Evolutionary conservation across 1,140 invertebrate species (phyloP).

Genomic region (Lasaia peninsularis): DNA sequence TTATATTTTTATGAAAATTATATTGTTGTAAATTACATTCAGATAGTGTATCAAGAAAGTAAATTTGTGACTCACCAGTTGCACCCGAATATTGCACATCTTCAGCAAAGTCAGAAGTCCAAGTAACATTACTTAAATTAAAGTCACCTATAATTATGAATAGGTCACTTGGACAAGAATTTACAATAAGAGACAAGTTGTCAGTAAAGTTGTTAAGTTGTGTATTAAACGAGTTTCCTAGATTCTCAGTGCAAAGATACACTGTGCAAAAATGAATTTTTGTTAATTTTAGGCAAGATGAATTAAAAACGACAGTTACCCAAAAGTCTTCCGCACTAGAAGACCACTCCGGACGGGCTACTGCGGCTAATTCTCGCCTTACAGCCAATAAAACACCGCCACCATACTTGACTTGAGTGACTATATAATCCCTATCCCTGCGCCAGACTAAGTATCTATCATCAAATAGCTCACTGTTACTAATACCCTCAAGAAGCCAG

Average conservation of each 20-base stretch:
- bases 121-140: constrained; percentile 1
- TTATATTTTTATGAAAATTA: constrained; percentile 15
- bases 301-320: not conserved
- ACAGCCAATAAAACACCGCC: not conserved
- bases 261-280: not conserved
- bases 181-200: not conserved
- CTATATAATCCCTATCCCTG: constrained; percentile 2
- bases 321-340: not conserved
- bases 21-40: constrained; percentile 17
- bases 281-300: not conserved
- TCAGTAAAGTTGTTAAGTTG: constrained; percentile 5
- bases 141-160: constrained; percentile 7
- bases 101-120: not conserved
- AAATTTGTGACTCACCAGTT: constrained; percentile 3
- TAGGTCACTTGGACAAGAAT: constrained; percentile 1
- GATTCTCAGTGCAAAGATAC: not conserved
- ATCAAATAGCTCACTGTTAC: not conserved
- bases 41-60: constrained; percentile 13
- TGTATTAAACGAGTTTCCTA: not conserved
- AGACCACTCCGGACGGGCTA: not conserved
- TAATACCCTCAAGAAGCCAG: constrained; percentile 2
- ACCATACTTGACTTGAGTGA: not conserved
- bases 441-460: constrained; percentile 3
- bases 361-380: not conserved
- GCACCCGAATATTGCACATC: not conserved